These are phyloP conservation scores for Lycia hirtaria DNA, from an alignment of 2,888 invertebrate genomes.

Conservation along the genomic window DNA sequence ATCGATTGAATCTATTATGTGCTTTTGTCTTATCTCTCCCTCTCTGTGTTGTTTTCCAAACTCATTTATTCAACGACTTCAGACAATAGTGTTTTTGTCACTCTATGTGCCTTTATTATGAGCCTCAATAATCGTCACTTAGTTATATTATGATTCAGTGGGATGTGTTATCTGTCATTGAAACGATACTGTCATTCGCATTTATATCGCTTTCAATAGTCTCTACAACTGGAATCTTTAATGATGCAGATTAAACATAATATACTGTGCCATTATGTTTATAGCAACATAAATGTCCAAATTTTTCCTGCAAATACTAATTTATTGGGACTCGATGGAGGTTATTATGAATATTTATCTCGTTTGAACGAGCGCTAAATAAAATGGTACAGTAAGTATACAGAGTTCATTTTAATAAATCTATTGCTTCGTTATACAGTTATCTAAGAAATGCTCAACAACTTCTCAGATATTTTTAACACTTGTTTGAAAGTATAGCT, in stretches of 20 bases:
- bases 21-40: background rate
- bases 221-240: conserved; percentile 5
- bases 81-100: conserved; percentile 15
- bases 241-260: conserved; percentile 21
- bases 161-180: conserved; percentile 12
- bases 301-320: conserved; percentile 14
- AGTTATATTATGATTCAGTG: conserved; percentile 6
- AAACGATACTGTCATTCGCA: background rate
- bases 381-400: conserved; percentile 13
- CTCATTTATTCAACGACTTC: conserved; percentile 9
- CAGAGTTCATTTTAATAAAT: background rate
- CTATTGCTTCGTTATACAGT: background rate
- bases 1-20: conserved; percentile 19
- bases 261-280: conserved; percentile 22
- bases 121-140: background rate
- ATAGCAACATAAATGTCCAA: conserved; percentile 16
- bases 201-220: conserved; percentile 10
- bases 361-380: conserved; percentile 10
- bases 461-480: background rate
- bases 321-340: conserved; percentile 3
- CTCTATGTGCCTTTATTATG: background rate
- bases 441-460: background rate
- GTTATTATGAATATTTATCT: conserved; percentile 3
- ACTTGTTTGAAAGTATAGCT: background rate
- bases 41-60: conserved; percentile 6